Base-by-base conservation (phyloP, 2,797 vertebrate genomes). In the Takifugu ocellatus region DNA sequence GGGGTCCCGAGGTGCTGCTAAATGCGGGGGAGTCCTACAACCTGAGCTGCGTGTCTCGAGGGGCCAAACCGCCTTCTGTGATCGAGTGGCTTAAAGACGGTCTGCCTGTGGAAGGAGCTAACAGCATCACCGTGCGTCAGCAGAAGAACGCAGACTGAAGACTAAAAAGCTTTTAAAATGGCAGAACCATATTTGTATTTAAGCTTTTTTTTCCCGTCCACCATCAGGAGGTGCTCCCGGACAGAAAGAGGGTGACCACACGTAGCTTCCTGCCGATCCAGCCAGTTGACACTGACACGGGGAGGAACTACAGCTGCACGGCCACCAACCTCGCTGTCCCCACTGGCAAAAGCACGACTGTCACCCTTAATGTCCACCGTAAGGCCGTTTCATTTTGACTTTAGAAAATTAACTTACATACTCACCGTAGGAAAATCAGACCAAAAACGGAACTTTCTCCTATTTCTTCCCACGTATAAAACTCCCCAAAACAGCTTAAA, bases 281-380 rank as follows among this genome's bases (percentile, higher is more conserved):
- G 49, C 95, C 96, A 0, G 86, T 94, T 0, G 93, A 96, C 78
- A 90, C 91, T 0, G 96, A 98, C 86, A 96, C 94, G 0, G 96
- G 96, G 10, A 87, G 92, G 5, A 92, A 95, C 59, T 98, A 92
- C 82, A 93, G 92, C 63, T 98, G 95, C 21, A 89, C 93, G 57
- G 88, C 93, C 49, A 63, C 86, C 70, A 98, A 98, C 15, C 89
- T 89, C 11, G 96, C 95, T 14, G 56, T 91, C 25, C 94, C 92
- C 0, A 78, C 49, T 0, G 96, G 96, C 68, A 96, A 91, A 80
- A 93, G 93, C 84, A 92, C 93, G 9, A 93, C 92, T 0, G 84
- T 98, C 48, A 91, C 91, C 56, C 94, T 98, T 33, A 94, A 98
- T 0, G 94, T 98, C 1, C 96, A 98, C 81, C 95, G 96, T 98